These are phyloP conservation scores for Lanius ludovicianus DNA, from an alignment of 2,113 vertebrate genomes.

Conservation along the genomic window DNA sequence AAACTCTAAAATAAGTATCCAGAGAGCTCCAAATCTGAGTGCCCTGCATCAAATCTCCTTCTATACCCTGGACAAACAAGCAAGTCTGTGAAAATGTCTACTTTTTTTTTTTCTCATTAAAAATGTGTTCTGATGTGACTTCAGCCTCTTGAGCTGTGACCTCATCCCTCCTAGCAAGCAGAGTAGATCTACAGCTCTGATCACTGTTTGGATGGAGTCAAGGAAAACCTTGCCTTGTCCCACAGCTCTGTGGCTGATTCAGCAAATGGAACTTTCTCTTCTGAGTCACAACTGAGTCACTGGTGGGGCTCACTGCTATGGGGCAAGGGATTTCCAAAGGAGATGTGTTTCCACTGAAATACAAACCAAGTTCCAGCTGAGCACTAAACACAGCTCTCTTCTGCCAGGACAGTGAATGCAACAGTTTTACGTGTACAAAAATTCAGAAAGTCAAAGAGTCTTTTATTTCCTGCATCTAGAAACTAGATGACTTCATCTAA, in stretches of 20 bases:
- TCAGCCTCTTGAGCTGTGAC: background rate
- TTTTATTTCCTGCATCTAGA: background rate
- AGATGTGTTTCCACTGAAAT: background rate
- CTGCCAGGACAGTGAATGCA: background rate
- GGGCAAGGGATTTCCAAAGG: background rate
- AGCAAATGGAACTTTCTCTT: background rate
- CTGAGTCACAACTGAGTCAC: constrained; percentile 28
- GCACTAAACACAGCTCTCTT: background rate
- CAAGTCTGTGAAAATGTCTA: background rate
- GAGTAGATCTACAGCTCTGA: background rate
- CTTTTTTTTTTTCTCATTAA: background rate
- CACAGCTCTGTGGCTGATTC: background rate
- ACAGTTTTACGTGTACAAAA: background rate
- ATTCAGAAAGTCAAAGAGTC: background rate
- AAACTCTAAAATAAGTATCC: background rate
- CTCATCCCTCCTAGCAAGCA: background rate
- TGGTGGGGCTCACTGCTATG: background rate
- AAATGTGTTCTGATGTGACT: background rate
- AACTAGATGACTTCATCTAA: background rate
- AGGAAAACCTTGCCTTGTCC: background rate
- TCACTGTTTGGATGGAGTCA: background rate
- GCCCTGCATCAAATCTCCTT: background rate
- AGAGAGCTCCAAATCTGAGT: background rate
- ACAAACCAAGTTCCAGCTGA: background rate
- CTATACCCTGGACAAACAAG: background rate